Conservation (phyloP, 2,797 vertebrate genomes). For the Nannoperca obscura region DNA sequence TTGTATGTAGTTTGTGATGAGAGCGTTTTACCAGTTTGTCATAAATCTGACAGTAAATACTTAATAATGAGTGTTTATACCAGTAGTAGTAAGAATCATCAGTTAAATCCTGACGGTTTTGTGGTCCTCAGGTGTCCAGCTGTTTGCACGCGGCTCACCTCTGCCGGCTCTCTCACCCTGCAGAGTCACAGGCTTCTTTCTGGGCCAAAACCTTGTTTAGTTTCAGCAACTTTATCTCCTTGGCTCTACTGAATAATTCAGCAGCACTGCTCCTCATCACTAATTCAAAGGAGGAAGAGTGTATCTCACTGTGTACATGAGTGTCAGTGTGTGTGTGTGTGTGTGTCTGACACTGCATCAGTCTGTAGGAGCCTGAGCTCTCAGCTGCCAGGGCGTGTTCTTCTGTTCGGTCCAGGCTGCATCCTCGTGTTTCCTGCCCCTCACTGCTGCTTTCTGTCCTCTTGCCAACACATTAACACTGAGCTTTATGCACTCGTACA, state of each 20-base stretch:
- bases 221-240: constrained; percentile 76
- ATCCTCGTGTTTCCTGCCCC: constrained; percentile 15
- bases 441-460: background rate
- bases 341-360: constrained; percentile 59
- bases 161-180: constrained; percentile 29
- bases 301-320: constrained; percentile 43
- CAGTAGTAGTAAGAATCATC: background rate
- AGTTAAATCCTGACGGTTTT: too few relatives aligned
- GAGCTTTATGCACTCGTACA: background rate
- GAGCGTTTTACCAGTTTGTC: background rate
- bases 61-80: background rate
- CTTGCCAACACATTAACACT: background rate
- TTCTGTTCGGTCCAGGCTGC: constrained; percentile 18
- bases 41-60: background rate
- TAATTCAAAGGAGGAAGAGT: constrained; percentile 75
- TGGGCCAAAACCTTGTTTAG: constrained; percentile 67
- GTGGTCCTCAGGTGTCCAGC: background rate
- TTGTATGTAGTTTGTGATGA: background rate
- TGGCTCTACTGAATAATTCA: constrained; percentile 80
- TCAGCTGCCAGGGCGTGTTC: constrained; percentile 52
- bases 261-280: constrained; percentile 72
- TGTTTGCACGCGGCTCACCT: constrained; percentile 10
- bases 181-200: constrained; percentile 45
- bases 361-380: constrained; percentile 56
- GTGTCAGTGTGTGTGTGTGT: constrained; percentile 21